phyloP scores from a whole-genome alignment of 92 coral and sea anemone species.

The Ricordea florida region DNA sequence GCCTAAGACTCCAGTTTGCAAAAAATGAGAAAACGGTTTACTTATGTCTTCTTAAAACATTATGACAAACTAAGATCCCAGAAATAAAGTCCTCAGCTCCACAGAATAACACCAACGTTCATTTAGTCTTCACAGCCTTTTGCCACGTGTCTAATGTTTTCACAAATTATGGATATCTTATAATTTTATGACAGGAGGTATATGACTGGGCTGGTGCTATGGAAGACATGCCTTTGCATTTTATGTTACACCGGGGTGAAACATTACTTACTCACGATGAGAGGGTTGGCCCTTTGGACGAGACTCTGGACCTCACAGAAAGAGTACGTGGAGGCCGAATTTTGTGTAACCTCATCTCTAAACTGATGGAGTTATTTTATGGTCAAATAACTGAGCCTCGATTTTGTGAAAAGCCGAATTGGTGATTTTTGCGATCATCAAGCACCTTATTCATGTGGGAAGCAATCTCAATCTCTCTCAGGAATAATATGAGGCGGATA shows the following conservation, averaged over 20 bases:
- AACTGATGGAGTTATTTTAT: neutral
- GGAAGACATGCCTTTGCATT: neutral
- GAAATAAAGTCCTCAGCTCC: neutral
- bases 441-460: neutral
- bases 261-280: neutral
- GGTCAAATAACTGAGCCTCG: neutral
- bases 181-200: neutral
- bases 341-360: neutral
- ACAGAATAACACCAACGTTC: neutral
- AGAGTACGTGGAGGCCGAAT: neutral
- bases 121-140: neutral
- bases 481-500: neutral
- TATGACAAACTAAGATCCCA: neutral
- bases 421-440: neutral
- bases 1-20: neutral
- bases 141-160: neutral
- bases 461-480: neutral
- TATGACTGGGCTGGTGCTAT: neutral
- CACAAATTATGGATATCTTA: neutral
- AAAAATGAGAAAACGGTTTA: too few species aligned
- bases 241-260: neutral
- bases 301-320: neutral
- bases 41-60: too few species aligned
- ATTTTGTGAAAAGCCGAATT: neutral
- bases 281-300: neutral